Evolutionary conservation across 1,140 invertebrate species (phyloP).

Genomic region (Dreissena polymorpha): DNA sequence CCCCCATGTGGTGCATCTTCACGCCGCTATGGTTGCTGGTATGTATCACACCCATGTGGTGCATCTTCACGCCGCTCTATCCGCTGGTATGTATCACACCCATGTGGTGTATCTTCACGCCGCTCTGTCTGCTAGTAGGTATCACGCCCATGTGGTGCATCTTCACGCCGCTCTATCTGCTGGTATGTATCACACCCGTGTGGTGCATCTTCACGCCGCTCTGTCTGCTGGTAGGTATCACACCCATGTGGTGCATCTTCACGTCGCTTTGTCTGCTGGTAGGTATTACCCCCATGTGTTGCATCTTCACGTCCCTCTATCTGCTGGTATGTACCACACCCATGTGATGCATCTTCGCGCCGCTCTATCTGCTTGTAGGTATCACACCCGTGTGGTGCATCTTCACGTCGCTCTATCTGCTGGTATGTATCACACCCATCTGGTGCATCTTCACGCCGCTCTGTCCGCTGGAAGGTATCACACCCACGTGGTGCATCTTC

Average conservation of each 20-base stretch:
- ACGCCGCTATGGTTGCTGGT: constrained; percentile 32
- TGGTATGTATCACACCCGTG: constrained; percentile 28
- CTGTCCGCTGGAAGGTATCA: constrained; percentile 22
- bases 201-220: too few relatives aligned
- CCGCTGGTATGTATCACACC: constrained; percentile 23
- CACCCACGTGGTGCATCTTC: constrained; percentile 28
- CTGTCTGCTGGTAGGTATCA: constrained; percentile 29
- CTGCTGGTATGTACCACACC: constrained; percentile 19
- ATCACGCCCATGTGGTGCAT: constrained; percentile 33
- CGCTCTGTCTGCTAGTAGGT: constrained; percentile 27
- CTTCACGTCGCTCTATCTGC: constrained; percentile 11
- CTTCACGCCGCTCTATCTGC: constrained; percentile 19
- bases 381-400: too few relatives aligned
- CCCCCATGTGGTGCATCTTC: constrained; percentile 31
- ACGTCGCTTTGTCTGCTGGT: constrained; percentile 31
- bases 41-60: constrained; percentile 31
- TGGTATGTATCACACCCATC: constrained; percentile 25
- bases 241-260: constrained; percentile 30
- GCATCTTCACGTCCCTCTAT: constrained; percentile 19
- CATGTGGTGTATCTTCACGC: constrained; percentile 35
- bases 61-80: constrained; percentile 23
- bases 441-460: constrained; percentile 37
- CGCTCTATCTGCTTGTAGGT: constrained; percentile 25
- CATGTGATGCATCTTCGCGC: constrained; percentile 31
- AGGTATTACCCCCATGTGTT: constrained; percentile 25